These are phyloP conservation scores for Pseudorasbora parva DNA, from an alignment of 2,113 vertebrate species.

Conservation along the genomic window DNA sequence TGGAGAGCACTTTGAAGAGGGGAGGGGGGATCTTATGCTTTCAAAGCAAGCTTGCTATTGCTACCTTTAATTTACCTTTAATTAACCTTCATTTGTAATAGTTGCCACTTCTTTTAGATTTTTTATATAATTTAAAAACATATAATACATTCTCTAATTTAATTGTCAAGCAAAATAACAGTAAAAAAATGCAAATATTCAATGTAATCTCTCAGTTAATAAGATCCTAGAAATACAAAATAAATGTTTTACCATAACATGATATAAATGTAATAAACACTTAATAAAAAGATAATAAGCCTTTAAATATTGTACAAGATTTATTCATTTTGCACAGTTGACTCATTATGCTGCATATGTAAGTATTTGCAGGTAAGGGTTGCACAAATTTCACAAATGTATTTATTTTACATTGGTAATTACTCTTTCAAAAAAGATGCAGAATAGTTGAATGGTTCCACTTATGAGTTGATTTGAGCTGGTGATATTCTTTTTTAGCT, in stretches of 20 bases:
- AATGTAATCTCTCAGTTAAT: no score
- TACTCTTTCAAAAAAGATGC: not conserved
- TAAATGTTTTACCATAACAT: not conserved
- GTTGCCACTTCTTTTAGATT: not conserved
- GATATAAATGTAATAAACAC: not conserved
- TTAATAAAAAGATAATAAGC: not conserved
- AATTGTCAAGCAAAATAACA: no score
- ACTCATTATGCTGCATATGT: no score
- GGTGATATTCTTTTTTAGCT: slow-evolving; percentile 46
- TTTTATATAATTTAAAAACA: no score
- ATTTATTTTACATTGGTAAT: not conserved
- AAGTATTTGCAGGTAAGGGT: no score
- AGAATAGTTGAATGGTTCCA: not conserved
- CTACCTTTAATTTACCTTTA: no score
- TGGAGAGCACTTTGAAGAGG: no score
- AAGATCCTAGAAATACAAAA: not conserved
- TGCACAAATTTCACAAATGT: no score
- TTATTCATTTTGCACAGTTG: not conserved
- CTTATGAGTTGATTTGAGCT: not conserved
- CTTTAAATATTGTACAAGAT: not conserved
- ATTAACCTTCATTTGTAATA: not conserved
- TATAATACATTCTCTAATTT: not conserved
- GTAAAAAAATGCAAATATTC: no score
- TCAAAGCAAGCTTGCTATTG: no score
- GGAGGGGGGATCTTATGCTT: no score